Evolutionary conservation across 2,888 invertebrate species (phyloP).

Genomic region (Thysanoteuthis rhombus): DNA sequence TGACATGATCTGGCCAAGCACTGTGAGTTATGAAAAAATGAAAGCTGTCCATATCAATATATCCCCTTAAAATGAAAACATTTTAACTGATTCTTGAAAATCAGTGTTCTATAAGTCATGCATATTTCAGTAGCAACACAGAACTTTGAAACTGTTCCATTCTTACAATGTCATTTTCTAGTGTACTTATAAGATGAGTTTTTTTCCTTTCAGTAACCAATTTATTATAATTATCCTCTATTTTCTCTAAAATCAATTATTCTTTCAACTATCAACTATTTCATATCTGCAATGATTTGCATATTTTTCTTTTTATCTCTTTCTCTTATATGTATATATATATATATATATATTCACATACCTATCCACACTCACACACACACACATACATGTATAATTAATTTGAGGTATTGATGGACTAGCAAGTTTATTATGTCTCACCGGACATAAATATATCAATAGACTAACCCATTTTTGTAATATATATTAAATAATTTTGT

Average conservation of each 20-base stretch:
- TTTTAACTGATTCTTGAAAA: neutral
- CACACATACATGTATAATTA: neutral
- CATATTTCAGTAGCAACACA: too few relatives aligned
- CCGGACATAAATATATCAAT: neutral
- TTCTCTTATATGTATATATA: neutral
- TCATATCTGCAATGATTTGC: neutral
- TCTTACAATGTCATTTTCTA: neutral
- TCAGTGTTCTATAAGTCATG: too few relatives aligned
- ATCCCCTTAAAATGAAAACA: neutral
- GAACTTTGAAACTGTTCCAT: neutral
- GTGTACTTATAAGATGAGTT: neutral
- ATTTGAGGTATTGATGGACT: neutral
- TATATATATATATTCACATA: too few relatives aligned
- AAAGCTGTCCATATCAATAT: neutral
- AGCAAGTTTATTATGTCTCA: neutral
- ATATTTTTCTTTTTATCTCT: neutral
- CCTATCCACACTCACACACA: too few relatives aligned
- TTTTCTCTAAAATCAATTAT: neutral
- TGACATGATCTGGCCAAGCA: neutral
- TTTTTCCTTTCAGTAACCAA: neutral
- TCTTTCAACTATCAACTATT: neutral
- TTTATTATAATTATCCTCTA: neutral
- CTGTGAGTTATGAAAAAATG: neutral
- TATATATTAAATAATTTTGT: neutral
- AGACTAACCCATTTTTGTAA: neutral